Percentiles rank a stretch among this genome's conserved stretches.
phyloP scores from a whole-genome alignment of 2,113 vertebrate genomes.

The Sturnus vulgaris region DNA sequence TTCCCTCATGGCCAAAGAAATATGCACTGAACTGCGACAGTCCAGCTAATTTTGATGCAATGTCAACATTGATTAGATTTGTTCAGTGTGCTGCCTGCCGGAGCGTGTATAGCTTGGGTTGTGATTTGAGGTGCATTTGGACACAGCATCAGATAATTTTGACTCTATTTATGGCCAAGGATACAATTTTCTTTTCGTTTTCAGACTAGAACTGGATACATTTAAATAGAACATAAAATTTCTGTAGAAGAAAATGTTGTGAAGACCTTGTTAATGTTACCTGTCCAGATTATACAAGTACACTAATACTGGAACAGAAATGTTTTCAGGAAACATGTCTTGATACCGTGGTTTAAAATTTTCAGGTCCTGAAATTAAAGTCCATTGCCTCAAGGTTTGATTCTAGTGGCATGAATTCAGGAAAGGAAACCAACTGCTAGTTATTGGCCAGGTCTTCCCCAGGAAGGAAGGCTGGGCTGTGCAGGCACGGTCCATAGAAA shows the following conservation, averaged over 20 bases:
- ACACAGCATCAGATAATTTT: background rate
- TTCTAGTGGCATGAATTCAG: background rate
- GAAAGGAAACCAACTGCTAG: background rate
- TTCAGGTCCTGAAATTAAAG: background rate
- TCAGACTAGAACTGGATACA: background rate
- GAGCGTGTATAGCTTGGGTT: background rate
- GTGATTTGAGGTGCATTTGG: background rate
- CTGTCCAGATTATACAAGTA: background rate
- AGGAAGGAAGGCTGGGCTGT: background rate
- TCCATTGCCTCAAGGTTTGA: background rate
- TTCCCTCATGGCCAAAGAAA: background rate
- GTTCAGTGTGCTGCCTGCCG: background rate
- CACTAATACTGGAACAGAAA: background rate
- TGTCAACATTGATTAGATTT: background rate
- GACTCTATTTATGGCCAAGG: background rate
- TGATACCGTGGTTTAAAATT: background rate
- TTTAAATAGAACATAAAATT: background rate
- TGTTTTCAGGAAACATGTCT: background rate
- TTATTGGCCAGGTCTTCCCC: background rate
- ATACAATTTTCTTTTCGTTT: background rate
- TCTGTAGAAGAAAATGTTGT: background rate
- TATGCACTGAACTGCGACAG: background rate
- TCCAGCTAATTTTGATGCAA: background rate
- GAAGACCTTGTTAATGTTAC: background rate
- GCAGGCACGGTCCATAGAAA: fast-evolving